Evolutionary conservation across 2,888 invertebrate genomes (phyloP).

Genomic region (Agonopterix arenella): DNA sequence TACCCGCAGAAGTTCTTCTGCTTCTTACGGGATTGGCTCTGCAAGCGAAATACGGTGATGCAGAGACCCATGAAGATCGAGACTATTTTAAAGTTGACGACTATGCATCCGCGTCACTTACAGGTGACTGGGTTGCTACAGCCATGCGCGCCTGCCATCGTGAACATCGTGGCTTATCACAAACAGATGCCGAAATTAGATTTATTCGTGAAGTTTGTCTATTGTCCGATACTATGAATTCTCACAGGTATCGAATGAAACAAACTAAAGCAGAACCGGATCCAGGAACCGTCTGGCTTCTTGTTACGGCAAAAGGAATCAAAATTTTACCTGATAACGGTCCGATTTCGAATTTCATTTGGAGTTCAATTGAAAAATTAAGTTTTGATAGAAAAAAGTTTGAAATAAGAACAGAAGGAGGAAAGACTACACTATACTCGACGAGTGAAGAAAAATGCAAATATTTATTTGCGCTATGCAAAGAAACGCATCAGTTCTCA

Average conservation of each 20-base stretch:
- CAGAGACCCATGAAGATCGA: conserved; percentile 52
- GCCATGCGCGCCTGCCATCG: conserved; percentile 87
- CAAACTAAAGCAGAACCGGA: conserved; percentile 85
- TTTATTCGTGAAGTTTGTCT: conserved; percentile 94
- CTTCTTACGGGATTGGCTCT: conserved; percentile 92
- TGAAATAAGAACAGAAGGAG: conserved; percentile 94
- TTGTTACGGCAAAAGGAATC: conserved; percentile 94
- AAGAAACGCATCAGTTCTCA: conserved; percentile 96
- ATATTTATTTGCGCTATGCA: conserved; percentile 90
- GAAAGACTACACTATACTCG: conserved; percentile 92
- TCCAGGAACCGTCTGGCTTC: conserved; percentile 89
- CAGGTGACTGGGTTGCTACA: conserved; percentile 76
- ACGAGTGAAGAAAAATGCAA: conserved; percentile 96
- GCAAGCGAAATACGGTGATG: conserved; percentile 95
- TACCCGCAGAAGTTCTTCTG: conserved; percentile 81
- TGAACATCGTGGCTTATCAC: conserved; percentile 86
- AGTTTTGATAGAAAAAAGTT: conserved; percentile 98
- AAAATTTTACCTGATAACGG: conserved; percentile 87
- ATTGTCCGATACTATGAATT: conserved; percentile 90
- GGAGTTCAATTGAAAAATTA: conserved; percentile 96
- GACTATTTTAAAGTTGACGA: conserved; percentile 87
- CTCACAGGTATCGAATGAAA: conserved; percentile 90
- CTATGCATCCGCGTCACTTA: conserved; percentile 85
- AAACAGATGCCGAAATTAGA: conserved; percentile 88
- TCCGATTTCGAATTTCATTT: conserved; percentile 88